These are phyloP conservation scores for Phrynocephalus forsythii DNA, from an alignment of 2,797 vertebrate species.

Conservation along the genomic window DNA sequence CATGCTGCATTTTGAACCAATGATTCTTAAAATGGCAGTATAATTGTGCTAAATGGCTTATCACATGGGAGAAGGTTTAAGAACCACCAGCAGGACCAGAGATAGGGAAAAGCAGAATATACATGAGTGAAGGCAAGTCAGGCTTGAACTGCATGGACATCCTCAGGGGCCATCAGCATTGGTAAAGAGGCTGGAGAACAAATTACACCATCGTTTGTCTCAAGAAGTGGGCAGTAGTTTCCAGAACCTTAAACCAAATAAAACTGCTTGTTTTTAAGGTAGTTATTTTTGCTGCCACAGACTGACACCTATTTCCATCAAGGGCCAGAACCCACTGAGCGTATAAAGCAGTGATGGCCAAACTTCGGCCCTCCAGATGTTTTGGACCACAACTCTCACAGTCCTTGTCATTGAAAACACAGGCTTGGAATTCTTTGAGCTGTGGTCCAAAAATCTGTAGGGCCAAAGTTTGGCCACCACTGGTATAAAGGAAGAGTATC, in stretches of 20 bases:
- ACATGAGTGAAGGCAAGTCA: not conserved
- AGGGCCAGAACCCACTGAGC: not conserved
- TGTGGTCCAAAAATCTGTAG: too few relatives aligned
- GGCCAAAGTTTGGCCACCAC: not conserved
- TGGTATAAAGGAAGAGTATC: not conserved
- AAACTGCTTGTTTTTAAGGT: too few relatives aligned
- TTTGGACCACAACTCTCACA: too few relatives aligned
- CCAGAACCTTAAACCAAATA: too few relatives aligned
- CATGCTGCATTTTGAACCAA: not conserved
- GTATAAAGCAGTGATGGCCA: too few relatives aligned
- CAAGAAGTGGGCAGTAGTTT: too few relatives aligned
- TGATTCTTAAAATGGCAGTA: not conserved
- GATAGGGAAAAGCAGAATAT: not conserved
- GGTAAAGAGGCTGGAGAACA: not conserved
- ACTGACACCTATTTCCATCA: not conserved
- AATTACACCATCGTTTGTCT: not conserved
- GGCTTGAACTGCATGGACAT: not conserved
- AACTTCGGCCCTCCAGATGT: too few relatives aligned
- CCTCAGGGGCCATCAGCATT: not conserved
- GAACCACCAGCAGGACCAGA: not conserved
- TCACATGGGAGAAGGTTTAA: not conserved
- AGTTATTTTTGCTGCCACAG: too few relatives aligned
- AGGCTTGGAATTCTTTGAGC: too few relatives aligned
- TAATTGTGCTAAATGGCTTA: not conserved
- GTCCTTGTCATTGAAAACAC: too few relatives aligned